Evolutionary conservation across 2,888 invertebrate species (phyloP), one percentile per base, ranked within the genome.

Genomic region (Cryptosula pallasiana): DNA sequence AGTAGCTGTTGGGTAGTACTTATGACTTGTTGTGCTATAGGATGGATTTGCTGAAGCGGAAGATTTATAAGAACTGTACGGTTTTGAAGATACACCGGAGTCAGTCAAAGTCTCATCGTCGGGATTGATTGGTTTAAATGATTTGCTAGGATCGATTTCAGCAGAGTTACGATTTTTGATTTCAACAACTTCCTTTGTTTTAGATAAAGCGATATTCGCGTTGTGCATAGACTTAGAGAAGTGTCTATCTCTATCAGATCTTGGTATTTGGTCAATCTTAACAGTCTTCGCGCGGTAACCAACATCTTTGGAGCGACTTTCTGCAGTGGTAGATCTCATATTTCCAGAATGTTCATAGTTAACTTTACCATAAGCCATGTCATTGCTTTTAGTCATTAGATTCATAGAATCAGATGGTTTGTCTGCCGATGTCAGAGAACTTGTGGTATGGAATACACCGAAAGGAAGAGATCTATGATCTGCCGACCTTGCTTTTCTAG

Each of bases 121-220:
- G 16, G 63, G 63, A n/a, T 63, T 63, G 25, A 63, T 63, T 63
- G 63, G 63, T 34, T 63, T 63, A 63, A 63, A 63, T 32, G 63
- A 20, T n/a, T 63, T 63, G 34, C 63, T 63, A 13, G 63, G 63
- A 32, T 63, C 63, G 13, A 63, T 25, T 13, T 63, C 63, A 25
- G 32, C 63, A 3, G 63, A 63, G n/a, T 63, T 63, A 29, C 34
- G 63, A 25, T 63, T 13, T 32, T 63, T 63, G 20, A 63, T 63
- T 63, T 63, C 63, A 34, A 63, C 32, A 25, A 63, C 63, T 32
- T 63, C 63, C n/a, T 63, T 63, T 2, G 32, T 63, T 63, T 32
- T 63, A 29, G 63, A 27, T 34, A 32, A 16, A 13, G 27, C 32
- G 63, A 2, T 25, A 45, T 20, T n/a, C n/a, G n/a, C n/a, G n/a